These are phyloP conservation scores for Carterocephalus palaemon DNA, from an alignment of 2,888 invertebrate genomes.

Conservation along the genomic window DNA sequence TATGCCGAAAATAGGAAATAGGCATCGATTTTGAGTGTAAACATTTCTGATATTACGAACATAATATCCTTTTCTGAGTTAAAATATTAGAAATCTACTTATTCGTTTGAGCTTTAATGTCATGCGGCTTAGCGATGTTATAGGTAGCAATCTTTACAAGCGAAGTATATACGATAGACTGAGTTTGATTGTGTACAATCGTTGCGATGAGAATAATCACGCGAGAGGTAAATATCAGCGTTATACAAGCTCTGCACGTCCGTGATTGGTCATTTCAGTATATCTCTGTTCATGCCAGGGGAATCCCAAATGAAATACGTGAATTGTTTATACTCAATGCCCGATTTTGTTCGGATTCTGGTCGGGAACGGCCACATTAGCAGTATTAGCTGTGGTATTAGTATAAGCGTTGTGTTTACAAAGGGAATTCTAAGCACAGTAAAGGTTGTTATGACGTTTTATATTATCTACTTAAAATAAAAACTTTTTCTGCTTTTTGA, in stretches of 20 bases:
- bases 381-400: not conserved
- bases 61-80: constrained; percentile 6
- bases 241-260: constrained; percentile 61
- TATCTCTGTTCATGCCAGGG: constrained; percentile 64
- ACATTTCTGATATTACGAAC: constrained; percentile 4
- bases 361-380: constrained; percentile 34
- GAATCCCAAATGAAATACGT: constrained; percentile 67
- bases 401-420: too few species aligned
- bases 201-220: constrained; percentile 45
- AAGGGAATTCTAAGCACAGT: too few species aligned
- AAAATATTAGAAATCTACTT: constrained; percentile 1
- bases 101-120: too few species aligned
- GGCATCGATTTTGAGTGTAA: too few species aligned
- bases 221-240: constrained; percentile 47
- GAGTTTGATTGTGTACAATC: constrained; percentile 23
- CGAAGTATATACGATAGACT: constrained; percentile 3
- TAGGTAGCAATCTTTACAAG: too few species aligned
- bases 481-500: too few species aligned
- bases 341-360: constrained; percentile 42
- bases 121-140: too few species aligned
- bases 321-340: constrained; percentile 61
- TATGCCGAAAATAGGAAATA: constrained; percentile 21
- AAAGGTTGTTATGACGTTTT: too few species aligned
- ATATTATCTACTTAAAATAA: too few species aligned
- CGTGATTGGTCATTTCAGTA: constrained; percentile 76